Base-by-base conservation (phyloP, 2,888 invertebrate species). In the Eilema caniola region DNA sequence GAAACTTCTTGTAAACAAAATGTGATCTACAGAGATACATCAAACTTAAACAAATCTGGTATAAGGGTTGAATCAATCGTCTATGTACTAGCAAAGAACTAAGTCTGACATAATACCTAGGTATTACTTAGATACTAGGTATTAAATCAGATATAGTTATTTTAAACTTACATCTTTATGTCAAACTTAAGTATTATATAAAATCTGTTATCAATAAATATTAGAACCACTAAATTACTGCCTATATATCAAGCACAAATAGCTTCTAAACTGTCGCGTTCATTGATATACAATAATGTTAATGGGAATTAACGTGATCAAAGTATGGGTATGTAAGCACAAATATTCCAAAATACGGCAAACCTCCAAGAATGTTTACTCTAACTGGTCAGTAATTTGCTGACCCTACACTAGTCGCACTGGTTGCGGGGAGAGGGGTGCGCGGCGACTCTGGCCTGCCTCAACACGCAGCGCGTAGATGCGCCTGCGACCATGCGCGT, bases 401-500 rank as follows among this genome's bases (percentile, higher is more conserved):
- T 85, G 86, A 82, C 92, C 77, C 82, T 93, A 87, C 86, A 66
- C 72, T 16, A 57, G 72, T 69, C 66, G 66, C 60, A 66, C 71
- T 61, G 60, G 70, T 75, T 66, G 77, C 73, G 76, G 85, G 85
- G 86, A 78, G 78, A 79, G 85, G 85, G 87, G 86, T 78, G 79
- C 79, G 85, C 85, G 87, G 28, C 79, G 81, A 80, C 81, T 82
- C 81, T 86, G 93, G 92, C 95, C 95, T 95, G 93, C 95, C 95
- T 95, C 95, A 95, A 95, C 94, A 90, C 82, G 88, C 88, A 76
- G 88, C 87, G 86, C 85, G 88, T 94, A 82, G 86, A 77, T 83
- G 86, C 87, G 88, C 87, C 70, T 67, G 83, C 88, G 86, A 75
- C 84, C 77, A 73, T 78, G 76, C 83, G 79, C 85, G 82, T 84